Base-by-base conservation (phyloP, 2,797 vertebrate genomes). In the Cryptoprocta ferox region DNA sequence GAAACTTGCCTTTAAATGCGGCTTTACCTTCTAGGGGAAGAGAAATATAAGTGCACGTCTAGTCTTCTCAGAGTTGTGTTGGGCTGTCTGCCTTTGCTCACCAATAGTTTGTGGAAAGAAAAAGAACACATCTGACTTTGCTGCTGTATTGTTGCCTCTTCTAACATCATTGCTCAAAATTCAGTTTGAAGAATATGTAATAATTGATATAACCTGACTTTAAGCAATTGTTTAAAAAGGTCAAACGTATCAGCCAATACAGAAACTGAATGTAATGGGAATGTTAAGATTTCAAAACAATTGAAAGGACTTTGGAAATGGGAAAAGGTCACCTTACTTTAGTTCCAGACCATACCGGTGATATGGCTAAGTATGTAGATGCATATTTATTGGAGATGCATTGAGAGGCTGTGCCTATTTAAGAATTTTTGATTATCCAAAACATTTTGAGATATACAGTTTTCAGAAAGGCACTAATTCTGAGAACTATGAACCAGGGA, bases 41-140 rank as follows among this genome's bases (percentile, higher is more conserved):
- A 98, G 99, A 98, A 99, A 99, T 97, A 97, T 99, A 92, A 99
- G 98, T 94, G 99, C 99, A 97, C 97, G 99, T 99, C 80, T 99
- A 97, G 99, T 99, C 50, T 99, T 98, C 98, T 98, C 80, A 98
- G 99, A 96, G 99, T 99, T 86, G 98, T 99, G 96, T 99, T 99
- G 93, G 99, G 99, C 97, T 99, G 99, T 97, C 99, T 99, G 86
- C 99, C 99, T 71, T 97, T 99, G 65, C 99, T 99, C 97, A 99
- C 98, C 48, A 99, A 99, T 98, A 99, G 99, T 98, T 99, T 99
- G 95, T 98, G 99, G 95, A 98, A 99, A 97, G 98, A 99, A 96
- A 99, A 99, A 87, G 68, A 98, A 8, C 98, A 98, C 97, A 98
- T 99, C 98, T 99, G 99, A 61, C 98, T 99, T 98, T 99, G 99